Conservation (phyloP, 1,140 invertebrate species). For the Dolichoris vasculosae region DNA sequence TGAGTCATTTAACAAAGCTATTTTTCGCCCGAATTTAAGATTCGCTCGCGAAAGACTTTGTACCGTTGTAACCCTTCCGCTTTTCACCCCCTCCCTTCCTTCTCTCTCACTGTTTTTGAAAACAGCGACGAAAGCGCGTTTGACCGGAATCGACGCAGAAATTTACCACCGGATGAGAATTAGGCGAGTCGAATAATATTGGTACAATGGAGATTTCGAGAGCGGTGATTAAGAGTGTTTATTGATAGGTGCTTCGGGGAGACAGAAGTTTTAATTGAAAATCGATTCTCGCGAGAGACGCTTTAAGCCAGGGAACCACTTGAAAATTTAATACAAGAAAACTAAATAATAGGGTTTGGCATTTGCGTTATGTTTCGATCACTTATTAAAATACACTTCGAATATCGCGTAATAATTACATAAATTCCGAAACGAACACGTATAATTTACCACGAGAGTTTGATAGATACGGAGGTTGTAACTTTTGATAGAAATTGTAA, state of each 20-base stretch:
- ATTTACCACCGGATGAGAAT: not conserved
- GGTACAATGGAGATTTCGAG: not conserved
- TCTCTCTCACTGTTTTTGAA: not conserved
- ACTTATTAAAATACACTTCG: too few relatives aligned
- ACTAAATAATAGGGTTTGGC: not conserved
- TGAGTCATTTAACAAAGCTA: slow-evolving; percentile 11
- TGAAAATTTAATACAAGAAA: slow-evolving; percentile 1
- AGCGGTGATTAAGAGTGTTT: slow-evolving; percentile 20
- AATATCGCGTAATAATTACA: too few relatives aligned
- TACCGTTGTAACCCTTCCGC: not conserved
- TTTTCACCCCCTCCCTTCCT: too few relatives aligned
- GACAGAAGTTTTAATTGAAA: slow-evolving; percentile 48
- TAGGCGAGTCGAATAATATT: slow-evolving; percentile 4
- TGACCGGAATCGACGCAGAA: not conserved
- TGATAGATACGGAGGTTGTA: too few relatives aligned
- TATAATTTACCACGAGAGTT: too few relatives aligned
- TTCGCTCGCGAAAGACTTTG: not conserved
- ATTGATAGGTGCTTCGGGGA: slow-evolving; percentile 18
- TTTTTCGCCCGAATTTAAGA: slow-evolving; percentile 4
- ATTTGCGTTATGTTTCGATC: too few relatives aligned
- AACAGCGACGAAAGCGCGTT: not conserved
- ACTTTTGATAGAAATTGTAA: too few relatives aligned
- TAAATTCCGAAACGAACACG: too few relatives aligned
- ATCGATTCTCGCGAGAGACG: slow-evolving; percentile 34
- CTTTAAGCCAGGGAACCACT: not conserved